phyloP scores from a whole-genome alignment of 2,113 vertebrate species.

The Trichechus manatus region DNA sequence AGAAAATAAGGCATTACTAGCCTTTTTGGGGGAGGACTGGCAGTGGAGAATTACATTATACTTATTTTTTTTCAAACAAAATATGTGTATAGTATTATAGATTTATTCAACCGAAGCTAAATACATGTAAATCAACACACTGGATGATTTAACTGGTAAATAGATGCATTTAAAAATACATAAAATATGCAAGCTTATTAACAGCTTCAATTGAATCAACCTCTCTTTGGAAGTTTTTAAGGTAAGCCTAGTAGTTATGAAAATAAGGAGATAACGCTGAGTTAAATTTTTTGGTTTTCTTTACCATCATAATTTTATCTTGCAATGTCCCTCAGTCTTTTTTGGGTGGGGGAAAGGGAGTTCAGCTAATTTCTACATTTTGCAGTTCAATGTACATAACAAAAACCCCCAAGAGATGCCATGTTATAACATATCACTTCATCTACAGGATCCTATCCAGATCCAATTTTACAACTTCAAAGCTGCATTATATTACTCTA shows the following conservation, averaged over 20 bases:
- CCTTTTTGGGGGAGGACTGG: neutral
- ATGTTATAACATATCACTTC: neutral
- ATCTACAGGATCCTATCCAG: neutral
- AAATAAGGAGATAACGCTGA: conserved; percentile 28
- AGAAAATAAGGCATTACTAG: conserved; percentile 45
- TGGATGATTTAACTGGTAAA: conserved; percentile 23
- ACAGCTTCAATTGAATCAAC: conserved; percentile 65
- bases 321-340: neutral
- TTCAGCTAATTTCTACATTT: conserved; percentile 24
- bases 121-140: conserved; percentile 31
- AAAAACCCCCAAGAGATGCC: conserved; percentile 2
- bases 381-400: conserved; percentile 5
- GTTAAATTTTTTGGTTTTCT: conserved; percentile 31
- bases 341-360: neutral
- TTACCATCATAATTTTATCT: neutral
- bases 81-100: neutral
- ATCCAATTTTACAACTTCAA: conserved; percentile 66
- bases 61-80: conserved; percentile 19
- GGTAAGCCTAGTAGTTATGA: neutral
- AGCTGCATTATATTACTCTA: conserved; percentile 72
- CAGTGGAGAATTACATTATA: neutral
- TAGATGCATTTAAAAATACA: conserved; percentile 54
- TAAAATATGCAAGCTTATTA: conserved; percentile 52
- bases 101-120: conserved; percentile 26
- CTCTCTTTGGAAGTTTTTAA: conserved; percentile 46